Conservation (phyloP, 2,888 invertebrate species). For the Desoria tigrina region DNA sequence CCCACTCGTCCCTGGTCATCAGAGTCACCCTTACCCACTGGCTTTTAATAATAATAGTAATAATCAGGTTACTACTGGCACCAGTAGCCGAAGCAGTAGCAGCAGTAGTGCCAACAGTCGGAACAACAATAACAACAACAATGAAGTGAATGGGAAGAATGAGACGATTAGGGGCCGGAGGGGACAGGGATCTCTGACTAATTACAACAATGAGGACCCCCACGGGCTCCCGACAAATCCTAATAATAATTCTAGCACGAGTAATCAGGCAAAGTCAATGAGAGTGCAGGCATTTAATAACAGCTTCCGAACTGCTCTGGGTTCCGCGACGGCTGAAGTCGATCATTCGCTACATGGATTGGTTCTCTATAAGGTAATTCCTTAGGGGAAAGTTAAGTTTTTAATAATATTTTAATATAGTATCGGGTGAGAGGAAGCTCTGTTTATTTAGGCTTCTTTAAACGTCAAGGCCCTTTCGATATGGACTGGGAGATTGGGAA, state of each 20-base stretch:
- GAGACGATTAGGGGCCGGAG: too few species aligned
- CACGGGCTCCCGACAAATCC: background rate
- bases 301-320: background rate
- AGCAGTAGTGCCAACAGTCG: conserved; percentile 8
- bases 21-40: conserved; percentile 30
- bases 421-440: too few species aligned
- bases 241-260: background rate
- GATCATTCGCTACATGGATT: conserved; percentile 47
- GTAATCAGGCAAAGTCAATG: background rate
- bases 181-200: background rate
- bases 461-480: too few species aligned
- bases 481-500: too few species aligned
- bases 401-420: too few species aligned
- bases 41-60: conserved; percentile 23
- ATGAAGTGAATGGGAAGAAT: background rate
- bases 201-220: conserved; percentile 33
- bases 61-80: background rate
- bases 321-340: conserved; percentile 30
- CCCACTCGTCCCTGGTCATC: conserved; percentile 36
- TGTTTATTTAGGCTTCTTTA: too few species aligned
- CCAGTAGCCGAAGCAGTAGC: background rate
- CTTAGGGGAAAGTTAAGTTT: background rate
- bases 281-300: background rate
- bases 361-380: conserved; percentile 45
- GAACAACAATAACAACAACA: background rate